Evolutionary conservation across 2,888 invertebrate species (phyloP), one percentile per base, ranked within the genome.

Genomic region (Hypolimnas misippus): DNA sequence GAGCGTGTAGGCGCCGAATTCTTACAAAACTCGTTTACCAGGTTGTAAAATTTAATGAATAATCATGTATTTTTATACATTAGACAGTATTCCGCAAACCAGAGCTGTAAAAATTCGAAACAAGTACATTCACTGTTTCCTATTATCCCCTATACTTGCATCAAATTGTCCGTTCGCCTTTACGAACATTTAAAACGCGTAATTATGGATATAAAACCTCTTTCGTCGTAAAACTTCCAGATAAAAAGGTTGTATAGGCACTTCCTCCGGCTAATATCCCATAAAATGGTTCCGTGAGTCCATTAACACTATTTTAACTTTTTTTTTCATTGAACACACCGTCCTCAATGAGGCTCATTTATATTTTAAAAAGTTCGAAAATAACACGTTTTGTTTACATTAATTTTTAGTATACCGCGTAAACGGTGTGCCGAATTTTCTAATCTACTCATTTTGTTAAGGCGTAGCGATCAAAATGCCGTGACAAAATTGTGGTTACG

Each of bases 121-220:
- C 51, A 70, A 64, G 65, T 68, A 65, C 66, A 60, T 57, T 46
- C 29, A 51, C 50, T 54, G 53, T 63, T 55, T 42, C 52, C 56
- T 61, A 49, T 49, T 29, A 49, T 19, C 49, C 5, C 73, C 75
- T 72, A 75, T 76, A 82, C 81, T 81, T 68, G 74, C 79, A 79
- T 81, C 79, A 80, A 84, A 84, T 84, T 83, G 80, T 78, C 78
- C 76, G 85, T 82, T 81, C 82, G 74, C 81, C 73, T 84, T 83
- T 80, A 78, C 76, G 73, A 76, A 76, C 81, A 79, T 84, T 79
- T 83, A 87, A 38, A 85, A 79, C 82, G 81, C 80, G 79, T 89
- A 87, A 90, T 25, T n/a, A n/a, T n/a, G 88, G 79, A 83, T 89
- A 90, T 90, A 87, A 91, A 90, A 90, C 86, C 89, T 85, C 87